phyloP scores from a whole-genome alignment of 1,140 invertebrate genomes.

The Marisa cornuarietis region DNA sequence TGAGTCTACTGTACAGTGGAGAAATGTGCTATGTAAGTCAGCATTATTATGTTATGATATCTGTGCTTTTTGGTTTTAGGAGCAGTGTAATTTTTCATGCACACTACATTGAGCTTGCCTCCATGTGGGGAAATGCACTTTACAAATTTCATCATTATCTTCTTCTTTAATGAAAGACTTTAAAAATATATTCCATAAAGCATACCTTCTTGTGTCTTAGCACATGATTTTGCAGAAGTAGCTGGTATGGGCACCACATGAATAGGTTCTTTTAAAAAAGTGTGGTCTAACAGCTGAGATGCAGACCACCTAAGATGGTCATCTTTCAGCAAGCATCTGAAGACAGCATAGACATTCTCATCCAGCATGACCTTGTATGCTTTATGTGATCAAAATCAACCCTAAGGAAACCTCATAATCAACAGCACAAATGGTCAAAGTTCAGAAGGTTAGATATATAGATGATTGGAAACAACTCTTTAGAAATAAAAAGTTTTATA shows the following conservation, averaged over 20 bases:
- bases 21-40: no score
- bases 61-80: no score
- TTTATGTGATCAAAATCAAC: neutral
- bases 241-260: conserved; percentile 9
- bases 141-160: no score
- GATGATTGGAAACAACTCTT: neutral
- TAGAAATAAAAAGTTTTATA: neutral
- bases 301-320: conserved; percentile 77
- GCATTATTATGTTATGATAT: no score
- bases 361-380: neutral
- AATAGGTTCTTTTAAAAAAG: conserved; percentile 63
- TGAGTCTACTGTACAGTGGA: no score
- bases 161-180: no score
- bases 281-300: conserved; percentile 73
- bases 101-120: no score
- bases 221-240: neutral
- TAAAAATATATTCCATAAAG: no score
- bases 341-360: neutral
- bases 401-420: neutral
- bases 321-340: conserved; percentile 74
- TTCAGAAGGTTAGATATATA: no score
- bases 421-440: neutral
- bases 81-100: no score
- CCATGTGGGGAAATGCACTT: no score
- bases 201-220: neutral